phyloP scores from a whole-genome alignment of 1,140 invertebrate genomes.

The Chymomyza costata region DNA sequence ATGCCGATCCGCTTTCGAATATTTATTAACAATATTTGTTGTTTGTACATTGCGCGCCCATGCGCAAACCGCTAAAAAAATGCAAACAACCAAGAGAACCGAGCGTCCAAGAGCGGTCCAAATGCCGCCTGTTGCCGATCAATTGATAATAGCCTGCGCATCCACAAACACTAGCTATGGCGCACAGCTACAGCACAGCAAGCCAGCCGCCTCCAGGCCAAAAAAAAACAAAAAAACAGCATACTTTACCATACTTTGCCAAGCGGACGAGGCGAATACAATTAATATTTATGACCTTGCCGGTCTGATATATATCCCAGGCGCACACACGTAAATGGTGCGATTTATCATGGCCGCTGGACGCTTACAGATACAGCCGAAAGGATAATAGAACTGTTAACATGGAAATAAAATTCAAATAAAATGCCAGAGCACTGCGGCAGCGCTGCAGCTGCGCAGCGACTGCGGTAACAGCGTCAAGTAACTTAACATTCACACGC shows the following conservation, averaged over 20 bases:
- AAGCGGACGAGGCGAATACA: constrained; percentile 40
- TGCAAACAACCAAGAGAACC: constrained; percentile 11
- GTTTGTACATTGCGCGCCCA: constrained; percentile 27
- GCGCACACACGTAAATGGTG: constrained; percentile 67
- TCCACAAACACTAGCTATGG: constrained; percentile 13
- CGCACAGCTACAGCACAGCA: background rate
- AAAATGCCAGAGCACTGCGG: constrained; percentile 44
- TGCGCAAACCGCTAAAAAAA: constrained; percentile 41
- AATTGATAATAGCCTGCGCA: constrained; percentile 57
- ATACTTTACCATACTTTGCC: background rate
- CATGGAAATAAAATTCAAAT: constrained; percentile 64
- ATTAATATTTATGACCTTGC: constrained; percentile 74
- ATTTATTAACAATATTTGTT: constrained; percentile 65
- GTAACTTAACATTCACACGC: too few relatives aligned
- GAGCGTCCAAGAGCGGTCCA: too few relatives aligned
- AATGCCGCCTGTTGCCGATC: constrained; percentile 63
- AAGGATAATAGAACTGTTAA: constrained; percentile 73
- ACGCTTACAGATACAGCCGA: constrained; percentile 45
- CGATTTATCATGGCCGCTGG: constrained; percentile 56
- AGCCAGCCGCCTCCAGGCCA: background rate
- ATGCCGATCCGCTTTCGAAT: too few relatives aligned
- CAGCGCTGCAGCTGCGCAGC: constrained; percentile 1
- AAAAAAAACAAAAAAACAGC: too few relatives aligned
- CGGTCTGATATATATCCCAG: constrained; percentile 67
- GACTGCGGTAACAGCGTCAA: too few relatives aligned